Evolutionary conservation across 2,888 invertebrate species (phyloP).

Genomic region (Epinotia brunnichana): DNA sequence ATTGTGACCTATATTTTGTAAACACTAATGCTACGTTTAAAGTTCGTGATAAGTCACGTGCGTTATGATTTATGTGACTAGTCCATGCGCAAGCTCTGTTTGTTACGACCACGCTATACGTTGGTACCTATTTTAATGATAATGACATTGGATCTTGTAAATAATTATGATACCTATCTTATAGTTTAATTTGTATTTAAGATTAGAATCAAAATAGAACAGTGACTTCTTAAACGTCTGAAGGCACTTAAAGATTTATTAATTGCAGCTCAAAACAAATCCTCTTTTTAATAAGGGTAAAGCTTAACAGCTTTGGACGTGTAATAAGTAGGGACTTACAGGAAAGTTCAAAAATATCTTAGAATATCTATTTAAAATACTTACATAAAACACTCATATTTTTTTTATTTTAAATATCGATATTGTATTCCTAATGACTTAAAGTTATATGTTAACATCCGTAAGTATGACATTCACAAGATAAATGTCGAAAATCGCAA

Average conservation of each 20-base stretch:
- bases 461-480: background rate
- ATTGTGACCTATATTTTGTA: background rate
- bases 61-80: conserved; percentile 3
- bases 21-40: background rate
- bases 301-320: background rate
- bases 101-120: background rate
- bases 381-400: no score
- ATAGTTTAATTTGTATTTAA: background rate
- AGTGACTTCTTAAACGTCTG: no score
- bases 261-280: no score
- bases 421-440: background rate
- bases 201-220: background rate
- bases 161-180: background rate
- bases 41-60: conserved; percentile 17
- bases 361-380: no score
- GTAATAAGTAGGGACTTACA: background rate
- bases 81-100: background rate
- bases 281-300: no score
- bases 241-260: no score
- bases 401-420: no score
- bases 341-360: background rate
- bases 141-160: background rate
- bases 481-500: conserved; percentile 8
- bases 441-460: background rate
- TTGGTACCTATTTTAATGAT: no score